Conservation (phyloP, 2,797 vertebrate species). For the Sus cebifrons region DNA sequence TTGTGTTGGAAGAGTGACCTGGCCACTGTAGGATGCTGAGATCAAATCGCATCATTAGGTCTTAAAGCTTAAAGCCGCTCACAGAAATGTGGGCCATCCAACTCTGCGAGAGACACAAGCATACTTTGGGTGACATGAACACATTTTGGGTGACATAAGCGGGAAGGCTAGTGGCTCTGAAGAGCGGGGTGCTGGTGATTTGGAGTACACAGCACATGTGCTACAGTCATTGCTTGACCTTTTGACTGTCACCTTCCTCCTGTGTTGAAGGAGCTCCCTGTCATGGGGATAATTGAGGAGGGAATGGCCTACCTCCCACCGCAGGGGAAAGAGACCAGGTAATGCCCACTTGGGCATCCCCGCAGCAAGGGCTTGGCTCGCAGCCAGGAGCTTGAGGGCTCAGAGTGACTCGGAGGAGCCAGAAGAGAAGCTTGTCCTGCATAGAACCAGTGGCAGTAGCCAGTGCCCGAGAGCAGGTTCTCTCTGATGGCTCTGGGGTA, state of each 20-base stretch:
- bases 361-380: neutral
- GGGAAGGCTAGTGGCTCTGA: neutral
- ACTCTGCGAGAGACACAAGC: neutral
- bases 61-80: neutral
- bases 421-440: neutral
- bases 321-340: neutral
- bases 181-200: accelerated
- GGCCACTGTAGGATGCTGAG: accelerated
- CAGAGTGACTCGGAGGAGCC: accelerated
- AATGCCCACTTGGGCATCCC: accelerated
- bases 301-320: accelerated
- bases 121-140: accelerated
- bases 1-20: accelerated
- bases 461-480: neutral
- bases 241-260: accelerated
- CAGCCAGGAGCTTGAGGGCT: neutral
- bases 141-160: accelerated
- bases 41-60: accelerated
- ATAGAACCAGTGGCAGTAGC: too few species aligned
- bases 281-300: accelerated
- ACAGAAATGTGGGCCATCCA: accelerated
- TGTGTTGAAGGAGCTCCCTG: neutral
- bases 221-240: neutral
- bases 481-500: accelerated
- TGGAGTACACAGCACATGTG: accelerated